Base-by-base conservation (phyloP, 2,888 invertebrate genomes). In the Gymnocheta viridis region DNA sequence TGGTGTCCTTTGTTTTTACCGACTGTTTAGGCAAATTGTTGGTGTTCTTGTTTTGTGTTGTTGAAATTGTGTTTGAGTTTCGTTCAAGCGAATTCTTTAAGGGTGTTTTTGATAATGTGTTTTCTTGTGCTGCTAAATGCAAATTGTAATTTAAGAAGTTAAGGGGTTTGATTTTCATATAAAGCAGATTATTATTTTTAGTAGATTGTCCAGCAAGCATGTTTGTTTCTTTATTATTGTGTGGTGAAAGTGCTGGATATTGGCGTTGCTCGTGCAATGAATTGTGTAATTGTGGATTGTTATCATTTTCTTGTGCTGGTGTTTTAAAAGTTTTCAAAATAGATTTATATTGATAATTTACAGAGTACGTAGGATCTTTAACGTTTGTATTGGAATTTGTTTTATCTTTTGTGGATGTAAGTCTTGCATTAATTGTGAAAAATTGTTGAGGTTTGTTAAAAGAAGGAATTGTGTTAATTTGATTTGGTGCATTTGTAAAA, bases 31-130 rank as follows among this genome's bases (percentile, higher is more conserved):
- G 14, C 4, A 10, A 29, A 17, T 70, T 44, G 29, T 56, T 54
- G 27, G 7, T n/a, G 4, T 4, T 29, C 44, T 9, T n/a, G 4
- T 4, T 29, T 56, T 19, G 19, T 58, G 24, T 9, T 51, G 60
- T 56, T 44, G 62, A 41, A 24, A 19, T 6, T 49, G 22, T 29
- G 47, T 66, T 66, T 17, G 10, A 29, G 38, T 7, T 51, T 24
- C 5, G 7, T 12, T 10, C 51, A 35, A 38, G 1, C 0, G 64
- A 66, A 29, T 44, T 29, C 5, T 10, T 72, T 12, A 24, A 17
- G 9, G 17, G 1, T 38, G 24, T 44, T 32, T 82, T 77, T 58
- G 81, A 38, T 85, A 56, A 32, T 22, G 24, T 76, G 22, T 56
- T 66, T 35, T 44, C 44, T 51, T 27, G 44, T 54, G 22, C 22